Evolutionary conservation across 1,140 invertebrate species (phyloP).

Genomic region (Hestina assimilis): DNA sequence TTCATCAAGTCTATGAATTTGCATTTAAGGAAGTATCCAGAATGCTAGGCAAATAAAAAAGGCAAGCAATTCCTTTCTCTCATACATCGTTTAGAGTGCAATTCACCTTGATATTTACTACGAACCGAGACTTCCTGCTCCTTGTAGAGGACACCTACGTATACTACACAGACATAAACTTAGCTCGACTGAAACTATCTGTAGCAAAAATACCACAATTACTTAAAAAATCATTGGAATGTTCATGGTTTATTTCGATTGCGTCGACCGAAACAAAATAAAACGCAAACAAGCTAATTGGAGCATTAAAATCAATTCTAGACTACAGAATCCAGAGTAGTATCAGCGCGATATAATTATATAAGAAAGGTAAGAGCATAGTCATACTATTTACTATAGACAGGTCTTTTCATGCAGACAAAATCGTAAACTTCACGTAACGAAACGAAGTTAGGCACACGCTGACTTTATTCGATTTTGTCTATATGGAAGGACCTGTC

Average conservation of each 20-base stretch:
- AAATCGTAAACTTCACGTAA: no score
- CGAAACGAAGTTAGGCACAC: no score
- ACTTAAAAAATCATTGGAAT: background rate
- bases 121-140: slow-evolving; percentile 59
- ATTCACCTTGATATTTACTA: slow-evolving; percentile 71
- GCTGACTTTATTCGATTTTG: no score
- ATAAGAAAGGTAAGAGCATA: slow-evolving; percentile 9
- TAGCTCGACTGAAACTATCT: background rate
- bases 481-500: no score
- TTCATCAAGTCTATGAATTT: slow-evolving; percentile 1
- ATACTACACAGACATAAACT: slow-evolving; percentile 25
- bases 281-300: slow-evolving; percentile 44
- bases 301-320: slow-evolving; percentile 57
- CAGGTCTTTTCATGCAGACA: no score
- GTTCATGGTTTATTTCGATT: background rate
- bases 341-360: slow-evolving; percentile 11
- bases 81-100: slow-evolving; percentile 32
- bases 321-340: slow-evolving; percentile 36
- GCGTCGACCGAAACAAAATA: slow-evolving; percentile 39
- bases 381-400: no score
- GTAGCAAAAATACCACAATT: background rate
- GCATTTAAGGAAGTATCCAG: slow-evolving; percentile 18
- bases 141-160: slow-evolving; percentile 45
- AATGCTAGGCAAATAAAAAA: slow-evolving; percentile 18
- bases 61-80: slow-evolving; percentile 34